These are phyloP conservation scores for Mythimna ferrago DNA, from an alignment of 2,888 invertebrate genomes.

Conservation along the genomic window DNA sequence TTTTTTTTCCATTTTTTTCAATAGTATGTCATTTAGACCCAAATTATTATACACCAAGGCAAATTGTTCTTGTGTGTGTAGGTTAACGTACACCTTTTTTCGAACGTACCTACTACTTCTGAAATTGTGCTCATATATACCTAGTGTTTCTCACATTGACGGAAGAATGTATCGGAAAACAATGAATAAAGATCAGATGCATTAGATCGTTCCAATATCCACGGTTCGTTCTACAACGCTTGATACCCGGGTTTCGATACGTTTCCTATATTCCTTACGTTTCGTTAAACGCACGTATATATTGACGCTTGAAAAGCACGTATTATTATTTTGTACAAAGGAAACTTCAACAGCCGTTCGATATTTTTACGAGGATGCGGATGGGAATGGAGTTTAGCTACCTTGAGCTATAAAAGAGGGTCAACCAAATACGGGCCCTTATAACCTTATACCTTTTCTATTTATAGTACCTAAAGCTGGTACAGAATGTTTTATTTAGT, in stretches of 20 bases:
- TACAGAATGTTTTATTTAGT: too few relatives aligned
- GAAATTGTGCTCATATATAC: conserved; percentile 6
- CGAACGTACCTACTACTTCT: neutral
- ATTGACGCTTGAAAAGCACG: conserved; percentile 1
- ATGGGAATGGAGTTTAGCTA: neutral
- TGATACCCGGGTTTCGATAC: neutral
- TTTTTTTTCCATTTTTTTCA: too few relatives aligned
- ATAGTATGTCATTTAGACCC: too few relatives aligned
- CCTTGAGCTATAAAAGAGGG: too few relatives aligned
- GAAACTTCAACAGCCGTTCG: conserved; percentile 1
- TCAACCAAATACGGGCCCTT: too few relatives aligned
- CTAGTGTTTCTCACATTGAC: conserved; percentile 7
- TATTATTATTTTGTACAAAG: conserved; percentile 17
- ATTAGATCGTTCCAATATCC: conserved; percentile 27
- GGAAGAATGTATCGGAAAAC: conserved; percentile 26
- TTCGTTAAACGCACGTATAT: conserved; percentile 4
- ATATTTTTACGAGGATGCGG: neutral
- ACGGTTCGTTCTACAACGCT: conserved; percentile 1
- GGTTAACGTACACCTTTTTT: too few relatives aligned
- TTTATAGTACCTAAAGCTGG: too few relatives aligned
- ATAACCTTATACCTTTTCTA: too few relatives aligned
- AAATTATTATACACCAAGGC: too few relatives aligned
- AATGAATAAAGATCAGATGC: conserved; percentile 15
- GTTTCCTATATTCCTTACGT: conserved; percentile 17
- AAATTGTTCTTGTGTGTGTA: too few relatives aligned